A percentile compares a stretch with the other conserved stretches of the same genome.
Conservation (phyloP, 2,888 invertebrate species). For the Adelphocoris suturalis region DNA sequence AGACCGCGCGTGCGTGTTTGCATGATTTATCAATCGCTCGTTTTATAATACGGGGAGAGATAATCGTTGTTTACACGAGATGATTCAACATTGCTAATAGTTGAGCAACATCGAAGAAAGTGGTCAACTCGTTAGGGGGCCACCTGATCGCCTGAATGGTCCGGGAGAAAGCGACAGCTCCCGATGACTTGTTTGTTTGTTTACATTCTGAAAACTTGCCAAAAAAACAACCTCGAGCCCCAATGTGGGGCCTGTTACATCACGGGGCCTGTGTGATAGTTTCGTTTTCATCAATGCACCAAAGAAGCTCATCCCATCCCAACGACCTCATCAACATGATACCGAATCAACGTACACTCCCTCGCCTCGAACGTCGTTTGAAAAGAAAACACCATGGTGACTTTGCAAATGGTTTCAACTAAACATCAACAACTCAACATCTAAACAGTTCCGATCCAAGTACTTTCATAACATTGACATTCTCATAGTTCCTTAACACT, state of each 20-base stretch:
- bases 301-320: too few species aligned
- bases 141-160: not conserved
- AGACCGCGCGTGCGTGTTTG: too few species aligned
- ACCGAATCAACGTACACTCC: too few species aligned
- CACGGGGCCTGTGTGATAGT: not conserved
- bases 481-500: too few species aligned
- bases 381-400: too few species aligned
- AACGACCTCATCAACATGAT: too few species aligned
- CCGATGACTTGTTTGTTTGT: slow-evolving; percentile 53
- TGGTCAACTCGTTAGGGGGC: slow-evolving; percentile 20
- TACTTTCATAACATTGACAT: too few species aligned
- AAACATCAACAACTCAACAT: too few species aligned
- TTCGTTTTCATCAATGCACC: not conserved
- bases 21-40: too few species aligned
- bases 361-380: too few species aligned
- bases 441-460: too few species aligned
- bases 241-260: not conserved
- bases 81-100: not conserved
- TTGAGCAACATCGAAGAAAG: slow-evolving; percentile 6
- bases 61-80: not conserved
- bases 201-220: slow-evolving; percentile 51
- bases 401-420: too few species aligned
- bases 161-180: slow-evolving; percentile 43
- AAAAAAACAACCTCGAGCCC: not conserved
- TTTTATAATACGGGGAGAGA: not conserved